Evolutionary conservation across 2,113 vertebrate genomes (phyloP).

Genomic region (Sorex araneus): DNA sequence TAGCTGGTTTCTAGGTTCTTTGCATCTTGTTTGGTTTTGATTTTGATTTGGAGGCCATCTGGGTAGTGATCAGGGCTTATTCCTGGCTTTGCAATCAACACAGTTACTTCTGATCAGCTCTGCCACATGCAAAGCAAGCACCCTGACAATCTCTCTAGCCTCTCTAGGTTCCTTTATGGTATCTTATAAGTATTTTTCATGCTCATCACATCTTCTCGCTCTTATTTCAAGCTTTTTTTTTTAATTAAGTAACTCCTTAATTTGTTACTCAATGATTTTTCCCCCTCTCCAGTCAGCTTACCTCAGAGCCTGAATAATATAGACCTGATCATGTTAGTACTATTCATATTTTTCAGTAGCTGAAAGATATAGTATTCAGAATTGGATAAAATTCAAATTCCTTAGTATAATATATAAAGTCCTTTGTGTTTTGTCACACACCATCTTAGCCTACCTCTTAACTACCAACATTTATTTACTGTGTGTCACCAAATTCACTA

Average conservation of each 20-base stretch:
- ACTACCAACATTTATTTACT: conserved; percentile 17
- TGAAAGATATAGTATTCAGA: neutral
- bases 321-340: conserved; percentile 6
- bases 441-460: neutral
- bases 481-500: conserved; percentile 20
- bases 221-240: conserved; percentile 33
- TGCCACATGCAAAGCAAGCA: too few relatives aligned
- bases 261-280: conserved; percentile 36
- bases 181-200: neutral
- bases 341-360: neutral
- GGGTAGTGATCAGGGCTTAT: too few relatives aligned
- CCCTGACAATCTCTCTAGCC: too few relatives aligned
- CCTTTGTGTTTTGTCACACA: neutral
- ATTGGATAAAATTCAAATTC: conserved; percentile 6
- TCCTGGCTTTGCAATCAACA: too few relatives aligned
- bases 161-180: too few relatives aligned
- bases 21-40: too few relatives aligned
- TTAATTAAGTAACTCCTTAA: neutral
- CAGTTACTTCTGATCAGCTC: too few relatives aligned
- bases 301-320: neutral
- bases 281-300: neutral
- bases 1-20: conserved; percentile 13
- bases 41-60: too few relatives aligned
- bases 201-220: neutral
- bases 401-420: neutral